phyloP scores from a whole-genome alignment of 2,797 vertebrate species.

The Neoniphon sammara region DNA sequence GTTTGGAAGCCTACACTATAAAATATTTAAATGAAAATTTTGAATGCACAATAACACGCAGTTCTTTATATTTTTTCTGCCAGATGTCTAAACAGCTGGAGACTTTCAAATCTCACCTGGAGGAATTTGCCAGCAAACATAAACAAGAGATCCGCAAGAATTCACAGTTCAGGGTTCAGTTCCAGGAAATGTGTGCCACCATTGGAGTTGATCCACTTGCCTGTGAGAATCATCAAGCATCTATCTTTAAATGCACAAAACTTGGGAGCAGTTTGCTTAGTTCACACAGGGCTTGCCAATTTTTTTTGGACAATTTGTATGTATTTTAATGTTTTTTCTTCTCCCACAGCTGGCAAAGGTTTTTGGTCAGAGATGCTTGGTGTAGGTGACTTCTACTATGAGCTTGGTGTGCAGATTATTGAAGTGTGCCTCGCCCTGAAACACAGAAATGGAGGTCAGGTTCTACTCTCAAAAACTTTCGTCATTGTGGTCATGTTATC shows the following conservation, averaged over 20 bases:
- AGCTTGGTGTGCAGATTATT: slow-evolving; percentile 96
- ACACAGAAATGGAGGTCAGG: slow-evolving; percentile 96
- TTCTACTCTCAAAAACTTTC: background rate
- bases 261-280: no score
- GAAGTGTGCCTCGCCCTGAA: slow-evolving; percentile 96
- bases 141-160: slow-evolving; percentile 97
- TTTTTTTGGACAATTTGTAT: background rate
- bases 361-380: slow-evolving; percentile 99
- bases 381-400: slow-evolving; percentile 98
- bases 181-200: slow-evolving; percentile 98
- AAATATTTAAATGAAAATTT: background rate
- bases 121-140: slow-evolving; percentile 98
- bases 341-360: slow-evolving; percentile 91
- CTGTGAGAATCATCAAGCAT: slow-evolving; percentile 82
- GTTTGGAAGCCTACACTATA: background rate
- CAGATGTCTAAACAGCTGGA: slow-evolving; percentile 99
- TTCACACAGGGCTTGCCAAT: background rate
- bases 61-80: slow-evolving; percentile 17
- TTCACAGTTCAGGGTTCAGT: slow-evolving; percentile 93
- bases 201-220: slow-evolving; percentile 97
- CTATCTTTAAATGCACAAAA: no score
- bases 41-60: no score
- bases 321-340: background rate
- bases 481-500: background rate
- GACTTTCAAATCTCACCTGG: slow-evolving; percentile 94